Evolutionary conservation across 2,113 vertebrate species (phyloP).

Genomic region (Sciurus niger): DNA sequence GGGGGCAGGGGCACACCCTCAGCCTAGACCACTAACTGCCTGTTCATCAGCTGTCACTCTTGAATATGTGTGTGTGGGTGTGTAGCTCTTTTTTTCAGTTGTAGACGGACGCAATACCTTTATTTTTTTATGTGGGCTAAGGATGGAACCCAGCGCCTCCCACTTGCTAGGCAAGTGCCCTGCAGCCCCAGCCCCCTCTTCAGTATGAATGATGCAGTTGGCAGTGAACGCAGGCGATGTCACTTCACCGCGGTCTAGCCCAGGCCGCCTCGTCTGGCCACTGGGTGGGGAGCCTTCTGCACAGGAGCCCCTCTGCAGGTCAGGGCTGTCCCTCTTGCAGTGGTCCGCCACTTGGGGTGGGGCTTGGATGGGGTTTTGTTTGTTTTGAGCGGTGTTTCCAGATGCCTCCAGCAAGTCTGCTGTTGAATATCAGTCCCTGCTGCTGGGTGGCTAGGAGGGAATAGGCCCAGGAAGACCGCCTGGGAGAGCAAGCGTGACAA

Average conservation of each 20-base stretch:
- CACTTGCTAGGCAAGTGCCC: too few species aligned
- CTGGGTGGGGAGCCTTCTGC: too few species aligned
- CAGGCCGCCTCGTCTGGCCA: fast-evolving
- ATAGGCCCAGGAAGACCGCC: background rate
- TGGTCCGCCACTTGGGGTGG: fast-evolving
- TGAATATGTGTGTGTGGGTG: too few species aligned
- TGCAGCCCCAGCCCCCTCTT: background rate
- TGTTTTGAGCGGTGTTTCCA: background rate
- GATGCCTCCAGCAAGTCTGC: background rate
- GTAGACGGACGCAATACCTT: too few species aligned
- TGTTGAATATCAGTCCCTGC: background rate
- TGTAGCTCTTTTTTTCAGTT: too few species aligned
- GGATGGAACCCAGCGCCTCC: too few species aligned
- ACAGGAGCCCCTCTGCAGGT: background rate
- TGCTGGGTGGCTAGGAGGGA: background rate
- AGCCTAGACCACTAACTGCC: background rate
- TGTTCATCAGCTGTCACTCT: background rate
- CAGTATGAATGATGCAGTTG: too few species aligned
- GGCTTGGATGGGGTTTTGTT: background rate
- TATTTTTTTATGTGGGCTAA: too few species aligned
- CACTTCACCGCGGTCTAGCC: fast-evolving
- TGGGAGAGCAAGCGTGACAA: too few species aligned
- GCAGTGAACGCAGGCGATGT: background rate
- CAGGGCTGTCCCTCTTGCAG: fast-evolving
- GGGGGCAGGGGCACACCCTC: background rate